A percentile compares a stretch with the other conserved stretches of the same genome.
Evolutionary conservation across 2,888 invertebrate species (phyloP).

Genomic region (Ectobius pallidus): DNA sequence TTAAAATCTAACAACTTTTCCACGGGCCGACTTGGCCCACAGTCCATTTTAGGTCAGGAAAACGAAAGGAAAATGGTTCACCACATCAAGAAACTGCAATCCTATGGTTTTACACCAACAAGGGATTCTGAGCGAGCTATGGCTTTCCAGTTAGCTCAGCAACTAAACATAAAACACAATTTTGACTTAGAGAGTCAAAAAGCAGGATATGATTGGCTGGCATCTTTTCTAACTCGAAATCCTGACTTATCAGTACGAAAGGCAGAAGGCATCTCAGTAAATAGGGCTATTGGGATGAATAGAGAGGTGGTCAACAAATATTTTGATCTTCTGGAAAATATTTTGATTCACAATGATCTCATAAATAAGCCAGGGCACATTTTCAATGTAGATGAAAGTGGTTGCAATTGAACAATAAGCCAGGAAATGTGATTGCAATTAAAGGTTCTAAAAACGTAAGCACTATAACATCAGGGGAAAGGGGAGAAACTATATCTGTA

Average conservation of each 20-base stretch:
- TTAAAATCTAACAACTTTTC: neutral
- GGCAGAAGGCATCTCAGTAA: slow-evolving; percentile 47
- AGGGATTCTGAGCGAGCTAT: slow-evolving; percentile 6
- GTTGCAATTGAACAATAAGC: slow-evolving; percentile 42
- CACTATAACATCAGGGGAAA: neutral
- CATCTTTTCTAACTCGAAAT: slow-evolving; percentile 45
- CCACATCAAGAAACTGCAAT: neutral
- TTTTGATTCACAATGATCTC: slow-evolving; percentile 46
- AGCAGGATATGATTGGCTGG: slow-evolving; percentile 48
- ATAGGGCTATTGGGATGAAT: slow-evolving; percentile 47
- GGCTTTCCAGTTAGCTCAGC: slow-evolving; percentile 48
- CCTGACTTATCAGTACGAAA: slow-evolving; percentile 47
- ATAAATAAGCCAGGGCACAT: slow-evolving; percentile 44
- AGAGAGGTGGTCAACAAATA: slow-evolving; percentile 47
- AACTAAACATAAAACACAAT: slow-evolving; percentile 44
- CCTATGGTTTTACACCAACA: neutral
- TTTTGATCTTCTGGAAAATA: slow-evolving; percentile 46
- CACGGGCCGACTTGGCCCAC: neutral
- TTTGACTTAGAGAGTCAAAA: slow-evolving; percentile 46
- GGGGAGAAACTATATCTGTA: slow-evolving; percentile 32
- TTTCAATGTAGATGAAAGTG: slow-evolving; percentile 11
- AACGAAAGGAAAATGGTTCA: neutral
- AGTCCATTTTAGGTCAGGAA: neutral
- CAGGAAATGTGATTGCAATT: slow-evolving; percentile 6
- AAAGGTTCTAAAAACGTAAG: too few species aligned